phyloP scores from a whole-genome alignment of 1,140 invertebrate genomes.

The Chrysopa pallens region DNA sequence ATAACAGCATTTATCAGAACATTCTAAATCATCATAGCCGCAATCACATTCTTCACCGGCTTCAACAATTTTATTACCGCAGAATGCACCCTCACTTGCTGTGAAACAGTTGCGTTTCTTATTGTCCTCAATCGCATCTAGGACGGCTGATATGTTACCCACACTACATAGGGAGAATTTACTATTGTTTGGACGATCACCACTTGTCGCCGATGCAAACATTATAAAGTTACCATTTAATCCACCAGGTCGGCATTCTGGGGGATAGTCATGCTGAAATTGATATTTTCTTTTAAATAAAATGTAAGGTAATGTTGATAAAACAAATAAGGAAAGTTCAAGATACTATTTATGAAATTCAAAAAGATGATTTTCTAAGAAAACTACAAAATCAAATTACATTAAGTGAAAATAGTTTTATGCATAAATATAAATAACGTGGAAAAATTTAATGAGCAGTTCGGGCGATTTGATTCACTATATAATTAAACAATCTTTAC shows the following conservation, averaged over 20 bases:
- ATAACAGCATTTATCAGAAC: slow-evolving; percentile 87
- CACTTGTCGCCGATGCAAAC: slow-evolving; percentile 91
- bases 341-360: no score
- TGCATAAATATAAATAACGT: no score
- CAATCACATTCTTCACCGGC: slow-evolving; percentile 97
- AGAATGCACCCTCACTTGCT: slow-evolving; percentile 86
- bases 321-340: no score
- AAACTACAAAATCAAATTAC: no score
- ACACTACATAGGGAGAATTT: slow-evolving; percentile 87
- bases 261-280: slow-evolving; percentile 84
- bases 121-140: slow-evolving; percentile 78
- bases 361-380: no score
- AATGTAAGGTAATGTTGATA: no score
- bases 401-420: no score
- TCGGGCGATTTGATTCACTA: no score
- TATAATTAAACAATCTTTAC: no score
- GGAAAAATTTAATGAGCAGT: no score
- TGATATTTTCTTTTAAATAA: no score
- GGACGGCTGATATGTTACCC: slow-evolving; percentile 85
- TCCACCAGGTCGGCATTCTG: slow-evolving; percentile 78
- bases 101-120: slow-evolving; percentile 92
- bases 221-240: slow-evolving; percentile 88
- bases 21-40: slow-evolving; percentile 88
- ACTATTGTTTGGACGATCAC: slow-evolving; percentile 85
- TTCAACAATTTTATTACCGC: slow-evolving; percentile 98